A percentile compares a stretch with the other conserved stretches of the same genome.
phyloP scores from a whole-genome alignment of 2,888 invertebrate genomes.

The Idaea biselata region DNA sequence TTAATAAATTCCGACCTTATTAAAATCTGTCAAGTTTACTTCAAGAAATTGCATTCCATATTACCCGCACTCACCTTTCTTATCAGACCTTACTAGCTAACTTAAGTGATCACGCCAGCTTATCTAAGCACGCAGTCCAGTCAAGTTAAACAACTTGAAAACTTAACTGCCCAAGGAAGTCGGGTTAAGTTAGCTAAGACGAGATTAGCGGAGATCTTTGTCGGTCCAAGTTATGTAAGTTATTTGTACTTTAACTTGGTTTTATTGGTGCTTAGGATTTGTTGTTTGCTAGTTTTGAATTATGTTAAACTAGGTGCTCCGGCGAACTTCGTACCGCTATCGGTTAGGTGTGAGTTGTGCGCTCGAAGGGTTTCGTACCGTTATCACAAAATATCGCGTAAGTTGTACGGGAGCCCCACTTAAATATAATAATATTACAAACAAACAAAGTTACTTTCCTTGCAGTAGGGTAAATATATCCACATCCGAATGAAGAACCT shows the following conservation, averaged over 20 bases:
- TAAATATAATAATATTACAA: no score
- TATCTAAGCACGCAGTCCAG: constrained; percentile 13
- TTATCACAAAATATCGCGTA: no score
- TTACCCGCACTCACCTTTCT: not conserved
- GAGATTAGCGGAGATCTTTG: constrained; percentile 27
- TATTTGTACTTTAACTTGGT: constrained; percentile 2
- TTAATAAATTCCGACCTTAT: no score
- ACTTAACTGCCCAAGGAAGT: constrained; percentile 29
- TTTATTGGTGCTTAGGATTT: constrained; percentile 1
- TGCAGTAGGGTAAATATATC: no score
- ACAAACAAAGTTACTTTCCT: no score
- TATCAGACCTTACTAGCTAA: constrained; percentile 19
- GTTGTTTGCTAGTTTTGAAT: not conserved
- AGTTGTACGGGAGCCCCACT: no score
- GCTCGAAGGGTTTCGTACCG: no score
- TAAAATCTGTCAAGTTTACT: no score
- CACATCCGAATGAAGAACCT: no score
- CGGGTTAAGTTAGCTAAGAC: constrained; percentile 34
- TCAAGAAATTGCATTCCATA: no score
- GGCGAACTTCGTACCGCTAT: no score
- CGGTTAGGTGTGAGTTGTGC: no score
- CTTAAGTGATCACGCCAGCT: constrained; percentile 5
- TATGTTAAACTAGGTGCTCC: not conserved
- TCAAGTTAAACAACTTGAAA: constrained; percentile 16
- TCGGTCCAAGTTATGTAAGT: constrained; percentile 9